Evolutionary conservation across 2,888 invertebrate species (phyloP), one percentile per base, ranked within the genome.

Genomic region (Drosophila borborema): DNA sequence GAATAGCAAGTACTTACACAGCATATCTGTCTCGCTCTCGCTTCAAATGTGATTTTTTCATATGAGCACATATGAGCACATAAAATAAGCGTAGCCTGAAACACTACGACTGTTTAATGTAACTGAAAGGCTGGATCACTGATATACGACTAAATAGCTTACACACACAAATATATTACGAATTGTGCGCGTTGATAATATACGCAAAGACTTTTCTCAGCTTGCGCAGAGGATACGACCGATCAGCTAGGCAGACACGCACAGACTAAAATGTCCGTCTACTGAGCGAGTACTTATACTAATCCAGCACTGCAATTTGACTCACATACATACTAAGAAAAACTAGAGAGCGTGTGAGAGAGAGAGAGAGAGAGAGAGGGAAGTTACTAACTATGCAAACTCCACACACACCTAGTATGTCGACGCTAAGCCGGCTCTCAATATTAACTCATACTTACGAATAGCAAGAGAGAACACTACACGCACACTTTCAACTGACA

Each of bases 211-310:
- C 20, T 14, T 56, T 1, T n/a, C n/a, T 18, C 1, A 12, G 0
- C 8, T 14, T 8, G 31, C 43, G 9, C 31, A 18, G 28, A 34
- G 18, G 7, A 3, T 9, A 18, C 31, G 3, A 43, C 31, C 56
- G 43, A 56, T 43, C 56, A 14, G 31, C 18, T 20, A 4, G 31
- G 18, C 56, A 34, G 43, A 14, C 43, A 18, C 31, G 31, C 43
- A 34, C 31, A 14, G 43, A 56, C 56, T 56, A 43, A 56, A 56
- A 31, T 56, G 43, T 31, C 43, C 18, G 20, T 28, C 34, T 28
- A 31, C 9, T 14, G 9, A 28, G 3, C 9, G n/a, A 16, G 40
- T n/a, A 6, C n/a, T 31, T 12, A 18, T 0, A 41, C 55, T 55
- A 31, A 55, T 41, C 28, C 18, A 18, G n/a, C 41, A 8, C n/a